These are phyloP conservation scores for Autographa gamma DNA, from an alignment of 2,888 invertebrate species.

Conservation along the genomic window DNA sequence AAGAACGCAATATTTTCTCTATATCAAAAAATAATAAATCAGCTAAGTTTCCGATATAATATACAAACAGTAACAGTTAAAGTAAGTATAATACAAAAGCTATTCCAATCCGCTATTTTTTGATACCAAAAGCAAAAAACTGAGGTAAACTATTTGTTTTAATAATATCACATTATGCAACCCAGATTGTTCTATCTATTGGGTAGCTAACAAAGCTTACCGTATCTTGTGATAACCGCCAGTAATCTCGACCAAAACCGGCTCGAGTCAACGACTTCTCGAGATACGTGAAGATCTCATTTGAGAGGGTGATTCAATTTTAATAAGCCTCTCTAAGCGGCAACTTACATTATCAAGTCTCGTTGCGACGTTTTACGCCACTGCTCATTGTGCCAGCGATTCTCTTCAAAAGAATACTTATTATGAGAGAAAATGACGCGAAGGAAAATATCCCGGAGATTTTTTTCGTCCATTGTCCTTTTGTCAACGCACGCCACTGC, in stretches of 20 bases:
- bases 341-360: conserved; percentile 76
- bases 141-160: not conserved
- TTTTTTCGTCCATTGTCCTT: conserved; percentile 63
- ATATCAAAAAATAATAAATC: too few relatives aligned
- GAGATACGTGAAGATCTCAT: conserved; percentile 69
- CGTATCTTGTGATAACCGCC: conserved; percentile 61
- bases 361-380: conserved; percentile 67
- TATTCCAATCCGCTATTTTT: too few relatives aligned
- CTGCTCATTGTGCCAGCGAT: conserved; percentile 69
- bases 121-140: not conserved
- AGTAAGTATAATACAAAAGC: too few relatives aligned
- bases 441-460: conserved; percentile 62
- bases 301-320: conserved; percentile 74
- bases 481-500: conserved; percentile 55
- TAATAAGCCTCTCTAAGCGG: conserved; percentile 73
- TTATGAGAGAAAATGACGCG: conserved; percentile 65
- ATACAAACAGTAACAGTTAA: too few relatives aligned
- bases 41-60: too few relatives aligned
- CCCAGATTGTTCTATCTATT: conserved; percentile 31
- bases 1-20: too few relatives aligned
- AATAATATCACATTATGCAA: conserved; percentile 37
- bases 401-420: conserved; percentile 70
- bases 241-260: conserved; percentile 61
- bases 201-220: conserved; percentile 58
- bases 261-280: conserved; percentile 61